Base-by-base conservation (phyloP, 2,888 invertebrate genomes). In the Pharmacophagus antenor region DNA sequence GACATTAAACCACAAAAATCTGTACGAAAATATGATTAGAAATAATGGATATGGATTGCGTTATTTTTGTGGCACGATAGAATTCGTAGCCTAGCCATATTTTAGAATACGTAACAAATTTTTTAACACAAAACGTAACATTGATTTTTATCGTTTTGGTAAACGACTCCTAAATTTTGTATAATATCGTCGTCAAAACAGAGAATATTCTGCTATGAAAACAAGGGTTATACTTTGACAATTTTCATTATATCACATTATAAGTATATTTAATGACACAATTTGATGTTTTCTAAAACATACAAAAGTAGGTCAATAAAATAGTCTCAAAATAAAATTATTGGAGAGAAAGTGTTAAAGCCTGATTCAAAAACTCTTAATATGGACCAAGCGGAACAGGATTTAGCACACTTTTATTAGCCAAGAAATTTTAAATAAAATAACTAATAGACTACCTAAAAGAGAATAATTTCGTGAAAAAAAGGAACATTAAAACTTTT, bases 281-380 rank as follows among this genome's bases (percentile, higher is more conserved):
- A 31, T 12, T 3, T 31, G 10, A 15, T 31, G 31, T 31, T 12
- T 3, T 12, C 31, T 42, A 42, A 18, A 42, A 42, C 18, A n/a
- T 42, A 3, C 42, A 6, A 42, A 42, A 42, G 15, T 42, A 42
- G 17, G 15, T 4, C 42, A 15, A 42, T 42, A 42, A 42, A 42
- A 42, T n/a, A 17, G 42, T 7, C 23, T 10, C 7, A 48, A 22
- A 48, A 48, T n/a, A 56, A 49, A 50, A 57, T 21, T n/a, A 50
- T 57, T 50, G 25, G 21, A 50, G 56, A 50, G 56, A 57, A 57
- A 57, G 56, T 57, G 42, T 22, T 23, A 42, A 41, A 25, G 53
- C 42, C 37, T 22, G n/a, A n/a, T 52, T 21, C 37, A 37, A 51
- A 20, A 21, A 42, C 42, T 25, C 42, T 18, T 41, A 41, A 49